A percentile compares a stretch with the other conserved stretches of the same genome.
These are phyloP conservation scores for Perca schrenkii DNA, from an alignment of 2,113 vertebrate species.

Conservation along the genomic window DNA sequence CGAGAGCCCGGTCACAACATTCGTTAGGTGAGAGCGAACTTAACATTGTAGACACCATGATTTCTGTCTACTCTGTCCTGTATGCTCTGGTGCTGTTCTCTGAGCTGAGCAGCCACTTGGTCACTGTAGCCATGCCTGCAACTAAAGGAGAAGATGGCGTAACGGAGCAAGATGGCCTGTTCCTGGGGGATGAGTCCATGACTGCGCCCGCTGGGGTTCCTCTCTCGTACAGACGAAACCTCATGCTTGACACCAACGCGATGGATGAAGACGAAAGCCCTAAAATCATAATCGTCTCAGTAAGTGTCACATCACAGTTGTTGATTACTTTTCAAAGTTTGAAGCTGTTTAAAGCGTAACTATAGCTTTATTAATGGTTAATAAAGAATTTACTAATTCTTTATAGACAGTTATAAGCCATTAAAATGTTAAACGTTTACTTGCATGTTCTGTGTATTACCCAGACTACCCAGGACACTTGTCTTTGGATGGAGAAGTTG, in stretches of 20 bases:
- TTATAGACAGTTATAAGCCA: neutral
- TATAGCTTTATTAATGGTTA: no score
- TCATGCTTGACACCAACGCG: slow-evolving; percentile 77
- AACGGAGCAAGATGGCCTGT: slow-evolving; percentile 73
- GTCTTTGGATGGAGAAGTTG: neutral
- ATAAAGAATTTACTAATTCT: no score
- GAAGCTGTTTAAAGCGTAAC: no score
- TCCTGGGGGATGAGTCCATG: slow-evolving; percentile 76
- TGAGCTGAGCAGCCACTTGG: slow-evolving; percentile 81
- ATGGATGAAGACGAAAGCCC: slow-evolving; percentile 81
- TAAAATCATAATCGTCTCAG: slow-evolving; percentile 80
- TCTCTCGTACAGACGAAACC: slow-evolving; percentile 76
- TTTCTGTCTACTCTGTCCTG: slow-evolving; percentile 81
- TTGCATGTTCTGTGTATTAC: no score
- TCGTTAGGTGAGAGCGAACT: neutral
- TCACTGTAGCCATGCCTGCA: slow-evolving; percentile 83
- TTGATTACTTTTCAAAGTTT: neutral
- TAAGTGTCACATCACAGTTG: slow-evolving; percentile 57
- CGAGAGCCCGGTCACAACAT: neutral
- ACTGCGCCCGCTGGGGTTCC: slow-evolving; percentile 58
- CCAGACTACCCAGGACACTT: neutral
- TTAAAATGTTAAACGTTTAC: no score
- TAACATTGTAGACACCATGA: slow-evolving; percentile 77
- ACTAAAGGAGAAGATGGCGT: slow-evolving; percentile 81
- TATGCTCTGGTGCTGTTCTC: slow-evolving; percentile 88